phyloP scores from a whole-genome alignment of 2,888 invertebrate species.

The Epinotia demarniana region DNA sequence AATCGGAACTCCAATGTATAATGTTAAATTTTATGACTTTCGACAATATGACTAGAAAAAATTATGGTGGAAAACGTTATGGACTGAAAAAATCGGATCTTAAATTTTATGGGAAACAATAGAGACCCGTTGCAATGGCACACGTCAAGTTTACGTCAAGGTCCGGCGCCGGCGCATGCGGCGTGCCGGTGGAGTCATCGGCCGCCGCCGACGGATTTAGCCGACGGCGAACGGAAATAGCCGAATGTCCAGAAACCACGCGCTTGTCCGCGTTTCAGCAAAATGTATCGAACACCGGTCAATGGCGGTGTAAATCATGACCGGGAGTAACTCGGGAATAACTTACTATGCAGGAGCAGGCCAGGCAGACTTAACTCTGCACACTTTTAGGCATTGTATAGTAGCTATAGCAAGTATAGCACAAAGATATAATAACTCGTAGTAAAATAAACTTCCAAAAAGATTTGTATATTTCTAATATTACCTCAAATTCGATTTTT shows the following conservation, averaged over 20 bases:
- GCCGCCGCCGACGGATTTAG: conserved; percentile 78
- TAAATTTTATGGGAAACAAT: too few species aligned
- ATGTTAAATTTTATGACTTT: too few species aligned
- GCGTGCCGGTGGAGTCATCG: conserved; percentile 80
- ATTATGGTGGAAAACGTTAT: too few species aligned
- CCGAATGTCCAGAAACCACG: conserved; percentile 75
- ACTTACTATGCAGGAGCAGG: not conserved
- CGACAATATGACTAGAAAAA: too few species aligned
- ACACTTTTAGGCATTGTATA: not conserved
- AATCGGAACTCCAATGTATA: too few species aligned
- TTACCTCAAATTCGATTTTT: not conserved
- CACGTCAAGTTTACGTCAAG: conserved; percentile 65
- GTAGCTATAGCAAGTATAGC: not conserved
- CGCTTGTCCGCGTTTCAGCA: conserved; percentile 71
- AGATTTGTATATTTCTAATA: too few species aligned
- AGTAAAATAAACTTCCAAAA: too few species aligned
- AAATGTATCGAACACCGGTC: conserved; percentile 64
- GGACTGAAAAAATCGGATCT: too few species aligned
- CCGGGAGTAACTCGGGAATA: conserved; percentile 28
- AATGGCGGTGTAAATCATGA: conserved; percentile 59
- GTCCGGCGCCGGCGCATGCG: conserved; percentile 65
- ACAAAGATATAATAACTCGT: too few species aligned
- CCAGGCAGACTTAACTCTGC: not conserved
- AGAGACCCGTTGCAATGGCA: too few species aligned
- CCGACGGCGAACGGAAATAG: conserved; percentile 77